phyloP scores from a whole-genome alignment of 2,888 invertebrate species.

The Amphipyra tragopoginis region DNA sequence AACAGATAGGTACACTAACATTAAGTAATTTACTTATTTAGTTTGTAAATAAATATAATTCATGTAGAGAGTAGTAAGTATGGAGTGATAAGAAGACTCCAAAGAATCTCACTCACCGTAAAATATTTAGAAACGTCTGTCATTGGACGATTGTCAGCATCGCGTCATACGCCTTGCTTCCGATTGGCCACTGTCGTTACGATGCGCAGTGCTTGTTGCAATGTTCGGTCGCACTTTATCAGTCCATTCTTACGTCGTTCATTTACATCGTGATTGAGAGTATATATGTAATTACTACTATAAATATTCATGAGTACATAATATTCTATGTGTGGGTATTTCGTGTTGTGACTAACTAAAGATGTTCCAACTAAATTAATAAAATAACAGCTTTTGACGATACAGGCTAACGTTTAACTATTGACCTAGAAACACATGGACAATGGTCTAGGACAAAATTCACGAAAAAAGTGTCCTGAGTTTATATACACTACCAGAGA shows the following conservation, averaged over 20 bases:
- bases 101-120: no score
- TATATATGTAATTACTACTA: background rate
- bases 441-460: no score
- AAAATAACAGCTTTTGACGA: background rate
- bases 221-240: background rate
- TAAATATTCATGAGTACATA: background rate
- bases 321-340: background rate
- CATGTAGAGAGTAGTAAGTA: background rate
- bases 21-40: background rate
- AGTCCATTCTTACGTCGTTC: no score
- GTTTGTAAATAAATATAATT: background rate
- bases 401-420: no score
- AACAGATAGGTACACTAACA: background rate
- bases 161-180: background rate
- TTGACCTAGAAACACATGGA: no score
- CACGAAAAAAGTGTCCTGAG: no score
- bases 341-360: conserved; percentile 20
- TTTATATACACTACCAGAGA: no score
- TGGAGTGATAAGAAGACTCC: background rate
- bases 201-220: background rate
- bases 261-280: background rate
- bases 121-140: no score
- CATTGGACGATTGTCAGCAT: conserved; percentile 3
- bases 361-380: conserved; percentile 25
- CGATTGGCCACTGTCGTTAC: conserved; percentile 1